Percentiles rank a stretch among this genome's conserved stretches.
These are phyloP conservation scores for Tethea ocularis DNA, from an alignment of 2,888 invertebrate genomes.

Conservation along the genomic window DNA sequence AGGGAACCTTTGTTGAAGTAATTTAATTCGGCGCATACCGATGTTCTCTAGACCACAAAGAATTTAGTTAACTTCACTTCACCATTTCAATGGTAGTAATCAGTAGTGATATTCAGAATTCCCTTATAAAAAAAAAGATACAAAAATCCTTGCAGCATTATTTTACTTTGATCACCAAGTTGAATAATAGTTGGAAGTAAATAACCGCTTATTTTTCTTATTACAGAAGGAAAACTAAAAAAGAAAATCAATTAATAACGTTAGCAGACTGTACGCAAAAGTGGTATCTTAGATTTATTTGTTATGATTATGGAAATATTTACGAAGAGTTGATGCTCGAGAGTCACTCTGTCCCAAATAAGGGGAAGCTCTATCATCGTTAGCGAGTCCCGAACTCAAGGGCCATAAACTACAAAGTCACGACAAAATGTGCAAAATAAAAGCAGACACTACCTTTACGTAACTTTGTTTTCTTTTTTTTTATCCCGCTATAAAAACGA, in stretches of 20 bases:
- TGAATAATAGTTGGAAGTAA: background rate
- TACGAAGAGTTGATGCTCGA: background rate
- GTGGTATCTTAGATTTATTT: background rate
- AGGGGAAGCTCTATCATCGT: constrained; percentile 17
- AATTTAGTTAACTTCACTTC: background rate
- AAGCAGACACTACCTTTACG: background rate
- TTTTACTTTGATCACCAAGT: background rate
- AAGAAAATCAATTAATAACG: constrained; percentile 1
- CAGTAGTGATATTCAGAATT: background rate
- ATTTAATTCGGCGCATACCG: constrained; percentile 1
- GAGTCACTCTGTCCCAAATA: background rate
- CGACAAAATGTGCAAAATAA: background rate
- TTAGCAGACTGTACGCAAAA: background rate
- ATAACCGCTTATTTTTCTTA: background rate
- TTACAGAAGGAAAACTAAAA: background rate
- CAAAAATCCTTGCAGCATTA: background rate
- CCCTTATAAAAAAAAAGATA: too few species aligned
- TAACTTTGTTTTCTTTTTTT: constrained; percentile 1
- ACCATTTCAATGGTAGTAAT: background rate
- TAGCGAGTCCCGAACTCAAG: constrained; percentile 19
- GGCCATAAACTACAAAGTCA: constrained; percentile 13
- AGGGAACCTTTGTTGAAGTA: background rate
- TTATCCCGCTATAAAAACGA: background rate
- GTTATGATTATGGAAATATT: background rate
- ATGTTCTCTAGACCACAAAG: background rate